Evolutionary conservation across 2,113 vertebrate species (phyloP).

Genomic region (Indicator indicator): DNA sequence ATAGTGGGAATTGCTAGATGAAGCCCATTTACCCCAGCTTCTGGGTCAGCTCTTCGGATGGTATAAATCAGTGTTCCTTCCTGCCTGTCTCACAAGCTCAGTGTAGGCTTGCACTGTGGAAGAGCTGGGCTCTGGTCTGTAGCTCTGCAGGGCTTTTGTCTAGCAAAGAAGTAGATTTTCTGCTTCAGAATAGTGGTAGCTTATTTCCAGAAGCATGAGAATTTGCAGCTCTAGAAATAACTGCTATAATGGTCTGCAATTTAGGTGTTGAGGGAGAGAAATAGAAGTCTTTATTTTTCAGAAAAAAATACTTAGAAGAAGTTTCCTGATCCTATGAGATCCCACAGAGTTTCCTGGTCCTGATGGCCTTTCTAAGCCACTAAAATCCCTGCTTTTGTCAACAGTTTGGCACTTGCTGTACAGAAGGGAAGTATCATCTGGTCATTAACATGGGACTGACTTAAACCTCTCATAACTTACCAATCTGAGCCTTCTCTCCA

Average conservation of each 20-base stretch:
- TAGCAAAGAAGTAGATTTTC: background rate
- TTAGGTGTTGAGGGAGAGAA: background rate
- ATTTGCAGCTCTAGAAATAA: background rate
- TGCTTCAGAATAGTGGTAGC: background rate
- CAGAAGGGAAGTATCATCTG: background rate
- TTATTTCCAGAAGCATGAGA: background rate
- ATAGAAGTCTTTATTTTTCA: background rate
- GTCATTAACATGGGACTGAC: background rate
- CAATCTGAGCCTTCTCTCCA: background rate
- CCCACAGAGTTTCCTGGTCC: background rate
- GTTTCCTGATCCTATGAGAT: background rate
- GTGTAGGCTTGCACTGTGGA: background rate
- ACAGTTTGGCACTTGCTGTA: background rate
- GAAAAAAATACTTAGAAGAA: background rate
- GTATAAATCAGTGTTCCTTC: constrained; percentile 27
- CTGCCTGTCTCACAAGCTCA: background rate
- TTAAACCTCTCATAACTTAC: background rate
- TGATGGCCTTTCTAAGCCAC: background rate
- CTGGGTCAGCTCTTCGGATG: constrained; percentile 41
- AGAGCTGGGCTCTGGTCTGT: background rate
- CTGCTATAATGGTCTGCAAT: background rate
- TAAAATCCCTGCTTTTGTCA: background rate
- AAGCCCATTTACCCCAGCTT: constrained; percentile 38
- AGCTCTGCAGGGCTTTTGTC: background rate
- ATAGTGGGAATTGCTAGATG: constrained; percentile 31